These are phyloP conservation scores for Myiotriccus ornatus DNA, from an alignment of 2,797 vertebrate genomes.

Conservation along the genomic window DNA sequence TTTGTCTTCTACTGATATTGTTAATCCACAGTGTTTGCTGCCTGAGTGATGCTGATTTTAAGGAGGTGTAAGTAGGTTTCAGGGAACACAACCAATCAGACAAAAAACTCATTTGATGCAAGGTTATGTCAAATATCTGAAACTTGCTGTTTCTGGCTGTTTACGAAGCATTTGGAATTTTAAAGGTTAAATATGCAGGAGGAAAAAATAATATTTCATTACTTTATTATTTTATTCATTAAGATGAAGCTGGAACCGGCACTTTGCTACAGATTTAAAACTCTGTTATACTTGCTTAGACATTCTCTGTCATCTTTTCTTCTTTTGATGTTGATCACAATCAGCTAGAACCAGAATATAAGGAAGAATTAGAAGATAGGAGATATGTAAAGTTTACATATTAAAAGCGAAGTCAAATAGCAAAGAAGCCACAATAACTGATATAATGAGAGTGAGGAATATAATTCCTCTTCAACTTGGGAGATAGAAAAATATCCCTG, in stretches of 20 bases:
- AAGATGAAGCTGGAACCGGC: background rate
- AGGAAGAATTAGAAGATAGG: slow-evolving; percentile 24
- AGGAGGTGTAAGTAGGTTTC: background rate
- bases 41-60: background rate
- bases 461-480: background rate
- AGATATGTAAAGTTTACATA: background rate
- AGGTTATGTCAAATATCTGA: background rate
- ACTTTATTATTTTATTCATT: background rate
- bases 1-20: background rate
- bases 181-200: background rate
- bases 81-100: background rate
- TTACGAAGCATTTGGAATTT: background rate
- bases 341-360: background rate
- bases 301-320: slow-evolving; percentile 17
- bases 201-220: background rate
- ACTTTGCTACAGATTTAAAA: background rate
- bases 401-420: background rate
- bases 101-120: background rate
- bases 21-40: background rate
- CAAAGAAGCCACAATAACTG: background rate
- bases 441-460: background rate
- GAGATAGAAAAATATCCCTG: background rate
- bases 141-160: background rate
- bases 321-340: slow-evolving; percentile 31
- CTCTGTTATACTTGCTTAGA: background rate